Evolutionary conservation across 2,113 vertebrate genomes (phyloP).

Genomic region (Brachypteracias leptosomus): DNA sequence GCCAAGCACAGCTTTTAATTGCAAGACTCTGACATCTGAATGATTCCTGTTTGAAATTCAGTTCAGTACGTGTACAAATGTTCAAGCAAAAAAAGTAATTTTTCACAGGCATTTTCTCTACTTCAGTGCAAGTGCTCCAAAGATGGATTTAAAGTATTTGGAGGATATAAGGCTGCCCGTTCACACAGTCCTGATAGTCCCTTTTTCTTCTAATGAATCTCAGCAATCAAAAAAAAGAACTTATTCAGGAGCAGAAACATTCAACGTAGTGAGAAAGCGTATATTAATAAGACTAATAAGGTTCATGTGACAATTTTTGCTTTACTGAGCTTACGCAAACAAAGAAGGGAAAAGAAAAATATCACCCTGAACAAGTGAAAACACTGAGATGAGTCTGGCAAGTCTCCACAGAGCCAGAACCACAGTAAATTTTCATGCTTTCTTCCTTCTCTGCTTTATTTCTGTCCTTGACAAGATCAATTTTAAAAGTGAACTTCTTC

Average conservation of each 20-base stretch:
- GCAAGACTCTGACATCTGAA: conserved; percentile 51
- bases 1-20: conserved; percentile 56
- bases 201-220: neutral
- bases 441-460: neutral
- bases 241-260: neutral
- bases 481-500: neutral
- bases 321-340: neutral
- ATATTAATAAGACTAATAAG: neutral
- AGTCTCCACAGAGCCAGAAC: neutral
- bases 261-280: neutral
- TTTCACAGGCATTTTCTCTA: conserved; percentile 19
- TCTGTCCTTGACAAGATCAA: conserved; percentile 8
- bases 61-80: conserved; percentile 9
- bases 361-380: neutral
- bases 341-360: neutral
- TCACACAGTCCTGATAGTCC: neutral
- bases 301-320: neutral
- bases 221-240: neutral
- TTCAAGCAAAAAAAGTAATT: conserved; percentile 36
- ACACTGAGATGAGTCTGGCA: neutral
- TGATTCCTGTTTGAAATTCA: conserved; percentile 41
- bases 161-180: neutral
- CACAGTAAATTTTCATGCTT: neutral
- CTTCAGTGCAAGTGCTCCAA: neutral
- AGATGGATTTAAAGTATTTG: neutral